A percentile compares a stretch with the other conserved stretches of the same genome.
phyloP scores from a whole-genome alignment of 2,797 vertebrate genomes.

The Epinephelus malabaricus region DNA sequence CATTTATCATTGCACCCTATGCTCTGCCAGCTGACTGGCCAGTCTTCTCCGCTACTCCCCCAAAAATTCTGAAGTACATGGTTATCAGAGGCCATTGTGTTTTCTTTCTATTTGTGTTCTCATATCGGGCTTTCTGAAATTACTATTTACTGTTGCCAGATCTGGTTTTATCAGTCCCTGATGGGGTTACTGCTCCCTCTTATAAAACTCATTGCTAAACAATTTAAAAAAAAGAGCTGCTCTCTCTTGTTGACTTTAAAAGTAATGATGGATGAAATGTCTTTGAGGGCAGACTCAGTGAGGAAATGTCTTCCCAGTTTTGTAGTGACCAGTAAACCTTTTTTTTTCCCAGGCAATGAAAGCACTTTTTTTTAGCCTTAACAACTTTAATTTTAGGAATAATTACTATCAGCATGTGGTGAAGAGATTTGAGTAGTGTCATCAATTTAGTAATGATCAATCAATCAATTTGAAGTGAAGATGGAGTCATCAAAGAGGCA shows the following conservation, averaged over 20 bases:
- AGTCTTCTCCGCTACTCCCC: not conserved
- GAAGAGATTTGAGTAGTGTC: not conserved
- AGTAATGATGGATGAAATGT: constrained; percentile 24
- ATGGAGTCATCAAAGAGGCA: not conserved
- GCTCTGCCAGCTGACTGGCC: constrained; percentile 22
- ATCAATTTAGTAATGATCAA: not conserved
- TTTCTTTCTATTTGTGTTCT: constrained; percentile 37
- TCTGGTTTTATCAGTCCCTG: constrained; percentile 29
- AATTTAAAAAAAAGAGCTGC: not conserved
- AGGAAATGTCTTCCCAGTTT: constrained; percentile 2
- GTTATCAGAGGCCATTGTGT: constrained; percentile 35
- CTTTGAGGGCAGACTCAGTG: not conserved
- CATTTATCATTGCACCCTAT: constrained; percentile 31
- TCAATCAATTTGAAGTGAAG: not conserved
- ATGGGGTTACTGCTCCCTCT: constrained; percentile 12
- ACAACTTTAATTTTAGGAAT: not conserved
- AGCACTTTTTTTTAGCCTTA: not conserved
- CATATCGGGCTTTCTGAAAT: constrained; percentile 41
- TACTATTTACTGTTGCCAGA: constrained; percentile 21
- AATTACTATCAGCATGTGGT: not conserved
- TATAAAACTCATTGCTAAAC: constrained; percentile 31
- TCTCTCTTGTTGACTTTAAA: constrained; percentile 17
- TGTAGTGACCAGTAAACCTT: not conserved
- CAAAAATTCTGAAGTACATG: constrained; percentile 10
- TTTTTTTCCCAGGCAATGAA: not conserved